Conservation (phyloP, 2,797 vertebrate genomes). For the Hypotaenidia okinawae region DNA sequence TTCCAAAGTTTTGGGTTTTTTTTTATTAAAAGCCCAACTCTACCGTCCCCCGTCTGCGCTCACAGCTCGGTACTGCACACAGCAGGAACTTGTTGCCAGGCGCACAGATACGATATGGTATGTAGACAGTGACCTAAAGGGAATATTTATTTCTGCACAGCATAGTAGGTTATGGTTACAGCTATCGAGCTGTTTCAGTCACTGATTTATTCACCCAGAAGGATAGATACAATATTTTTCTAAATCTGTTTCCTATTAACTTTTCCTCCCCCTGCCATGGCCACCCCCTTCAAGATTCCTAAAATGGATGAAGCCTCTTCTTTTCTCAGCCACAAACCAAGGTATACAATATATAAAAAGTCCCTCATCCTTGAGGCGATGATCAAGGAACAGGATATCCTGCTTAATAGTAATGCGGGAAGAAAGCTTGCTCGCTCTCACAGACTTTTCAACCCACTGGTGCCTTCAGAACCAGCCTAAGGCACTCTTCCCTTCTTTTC, state of each 20-base stretch:
- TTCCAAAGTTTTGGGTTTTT: neutral
- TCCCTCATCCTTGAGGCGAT: conserved; percentile 48
- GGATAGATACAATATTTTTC: conserved; percentile 53
- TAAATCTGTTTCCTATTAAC: conserved; percentile 70
- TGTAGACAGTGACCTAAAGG: conserved; percentile 61
- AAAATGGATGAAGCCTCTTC: conserved; percentile 56
- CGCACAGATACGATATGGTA: neutral
- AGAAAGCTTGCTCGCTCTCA: conserved; percentile 53
- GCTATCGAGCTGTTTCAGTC: conserved; percentile 26
- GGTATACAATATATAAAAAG: conserved; percentile 20
- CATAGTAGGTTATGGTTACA: conserved; percentile 49
- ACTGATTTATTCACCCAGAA: conserved; percentile 57
- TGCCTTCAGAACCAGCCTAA: conserved; percentile 40
- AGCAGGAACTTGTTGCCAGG: conserved; percentile 34
- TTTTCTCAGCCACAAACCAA: conserved; percentile 57
- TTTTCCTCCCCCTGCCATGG: neutral
- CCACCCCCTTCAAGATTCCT: conserved; percentile 54
- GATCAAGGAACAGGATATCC: conserved; percentile 70
- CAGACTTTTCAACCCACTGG: conserved; percentile 44
- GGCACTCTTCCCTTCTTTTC: neutral
- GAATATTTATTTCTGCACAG: conserved; percentile 59
- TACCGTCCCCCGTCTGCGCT: fast-evolving
- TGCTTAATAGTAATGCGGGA: conserved; percentile 59
- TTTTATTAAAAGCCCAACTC: neutral
- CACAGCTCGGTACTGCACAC: neutral